phyloP scores from a whole-genome alignment of 2,797 vertebrate species.

The Chromobotia macracanthus region DNA sequence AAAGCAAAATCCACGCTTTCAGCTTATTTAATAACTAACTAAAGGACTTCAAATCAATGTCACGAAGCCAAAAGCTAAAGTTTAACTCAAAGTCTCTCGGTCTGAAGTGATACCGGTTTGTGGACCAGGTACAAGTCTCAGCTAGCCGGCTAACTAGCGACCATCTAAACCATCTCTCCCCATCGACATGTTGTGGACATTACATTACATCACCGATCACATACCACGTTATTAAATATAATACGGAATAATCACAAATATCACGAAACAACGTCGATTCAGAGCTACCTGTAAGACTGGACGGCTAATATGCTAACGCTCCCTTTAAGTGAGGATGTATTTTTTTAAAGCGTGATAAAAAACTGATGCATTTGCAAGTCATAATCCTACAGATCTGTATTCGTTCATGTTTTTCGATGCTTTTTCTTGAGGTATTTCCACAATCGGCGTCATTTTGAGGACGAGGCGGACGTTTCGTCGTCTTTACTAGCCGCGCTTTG shows the following conservation, averaged over 20 bases:
- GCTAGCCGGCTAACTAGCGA: slow-evolving; percentile 40
- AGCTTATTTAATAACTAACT: not conserved
- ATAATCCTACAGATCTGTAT: not conserved
- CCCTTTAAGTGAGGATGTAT: slow-evolving; percentile 12
- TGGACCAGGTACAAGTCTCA: slow-evolving; percentile 13
- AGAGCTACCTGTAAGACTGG: not conserved
- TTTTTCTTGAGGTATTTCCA: not conserved
- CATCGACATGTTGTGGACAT: not conserved
- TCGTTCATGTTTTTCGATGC: not conserved
- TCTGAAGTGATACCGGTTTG: not conserved
- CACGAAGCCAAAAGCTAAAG: slow-evolving; percentile 7
- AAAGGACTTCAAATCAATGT: not conserved
- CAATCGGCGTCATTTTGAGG: not conserved
- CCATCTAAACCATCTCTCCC: not conserved
- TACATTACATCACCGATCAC: not conserved
- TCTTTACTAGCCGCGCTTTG: not conserved
- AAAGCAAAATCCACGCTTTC: slow-evolving; percentile 5
- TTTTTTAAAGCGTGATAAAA: not conserved
- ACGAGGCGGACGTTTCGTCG: not conserved
- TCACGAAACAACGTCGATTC: not conserved
- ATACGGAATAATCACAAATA: not conserved
- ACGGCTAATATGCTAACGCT: slow-evolving; percentile 31
- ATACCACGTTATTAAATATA: not conserved
- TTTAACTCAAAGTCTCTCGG: not conserved
- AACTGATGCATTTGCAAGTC: not conserved